Evolutionary conservation across 1,140 invertebrate species (phyloP).

Genomic region (Hypothenemus hampei): DNA sequence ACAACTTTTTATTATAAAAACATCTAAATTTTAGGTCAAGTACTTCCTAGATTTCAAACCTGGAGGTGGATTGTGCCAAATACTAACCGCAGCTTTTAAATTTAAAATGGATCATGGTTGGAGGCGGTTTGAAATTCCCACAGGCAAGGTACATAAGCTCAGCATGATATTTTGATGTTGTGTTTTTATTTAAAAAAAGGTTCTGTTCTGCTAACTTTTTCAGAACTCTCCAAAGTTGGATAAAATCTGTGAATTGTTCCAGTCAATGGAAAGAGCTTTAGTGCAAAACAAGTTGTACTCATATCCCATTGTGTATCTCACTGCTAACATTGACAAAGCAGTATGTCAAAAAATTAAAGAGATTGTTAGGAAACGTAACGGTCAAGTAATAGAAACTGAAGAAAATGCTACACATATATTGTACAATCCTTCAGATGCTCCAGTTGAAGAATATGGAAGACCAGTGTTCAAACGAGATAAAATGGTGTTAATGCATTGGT

Average conservation of each 20-base stretch:
- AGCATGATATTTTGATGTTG: constrained; percentile 11
- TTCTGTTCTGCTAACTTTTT: constrained; percentile 43
- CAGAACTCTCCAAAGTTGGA: constrained; percentile 87
- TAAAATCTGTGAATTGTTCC: constrained; percentile 90
- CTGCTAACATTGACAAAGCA: constrained; percentile 81
- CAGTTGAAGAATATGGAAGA: constrained; percentile 88
- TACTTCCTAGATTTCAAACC: constrained; percentile 95
- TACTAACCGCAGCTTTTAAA: constrained; percentile 88
- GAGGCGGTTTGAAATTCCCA: constrained; percentile 85
- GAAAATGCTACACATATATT: constrained; percentile 88
- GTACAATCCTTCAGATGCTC: constrained; percentile 74
- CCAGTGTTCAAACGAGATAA: constrained; percentile 74
- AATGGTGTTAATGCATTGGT: constrained; percentile 87
- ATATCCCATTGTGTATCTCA: constrained; percentile 75
- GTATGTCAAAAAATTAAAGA: constrained; percentile 79
- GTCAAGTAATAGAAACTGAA: constrained; percentile 72
- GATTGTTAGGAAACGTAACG: constrained; percentile 84
- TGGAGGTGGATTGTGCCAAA: constrained; percentile 86
- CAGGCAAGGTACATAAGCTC: constrained; percentile 60
- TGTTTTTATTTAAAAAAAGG: constrained; percentile 19
- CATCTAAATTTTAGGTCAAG: constrained; percentile 30
- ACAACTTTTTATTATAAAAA: background rate
- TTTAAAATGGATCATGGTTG: constrained; percentile 95
- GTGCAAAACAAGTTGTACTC: constrained; percentile 74
- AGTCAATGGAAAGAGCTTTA: constrained; percentile 84